Evolutionary conservation across 2,113 vertebrate genomes (phyloP).

Genomic region (Anhinga anhinga): DNA sequence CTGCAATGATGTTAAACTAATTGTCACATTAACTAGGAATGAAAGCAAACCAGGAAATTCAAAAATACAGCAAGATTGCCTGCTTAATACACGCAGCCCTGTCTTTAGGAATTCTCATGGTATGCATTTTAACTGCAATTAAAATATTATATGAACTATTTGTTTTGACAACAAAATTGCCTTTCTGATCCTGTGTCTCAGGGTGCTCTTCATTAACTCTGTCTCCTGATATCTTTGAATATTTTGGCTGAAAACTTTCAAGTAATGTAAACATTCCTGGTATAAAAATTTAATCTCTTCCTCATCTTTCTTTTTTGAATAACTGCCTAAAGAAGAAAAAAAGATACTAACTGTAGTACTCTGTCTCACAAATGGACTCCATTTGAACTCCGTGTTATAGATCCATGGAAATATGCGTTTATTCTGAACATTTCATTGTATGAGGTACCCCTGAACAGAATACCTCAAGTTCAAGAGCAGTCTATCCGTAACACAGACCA

Average conservation of each 20-base stretch:
- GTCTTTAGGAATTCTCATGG: neutral
- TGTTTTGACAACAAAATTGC: neutral
- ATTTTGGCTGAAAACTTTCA: neutral
- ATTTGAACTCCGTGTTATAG: neutral
- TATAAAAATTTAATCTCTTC: neutral
- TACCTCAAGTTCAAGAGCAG: neutral
- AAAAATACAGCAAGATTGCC: neutral
- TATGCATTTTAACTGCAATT: neutral
- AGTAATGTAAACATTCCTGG: neutral
- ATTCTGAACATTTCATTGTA: neutral
- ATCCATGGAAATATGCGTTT: neutral
- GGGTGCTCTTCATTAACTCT: neutral
- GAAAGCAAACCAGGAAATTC: neutral
- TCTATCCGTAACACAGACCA: neutral
- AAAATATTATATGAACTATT: neutral
- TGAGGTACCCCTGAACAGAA: neutral
- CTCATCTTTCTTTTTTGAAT: neutral
- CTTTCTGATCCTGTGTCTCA: neutral
- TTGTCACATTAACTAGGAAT: neutral
- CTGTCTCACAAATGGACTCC: neutral
- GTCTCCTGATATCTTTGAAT: neutral
- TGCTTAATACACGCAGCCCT: neutral
- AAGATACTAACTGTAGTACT: neutral
- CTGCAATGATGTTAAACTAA: neutral
- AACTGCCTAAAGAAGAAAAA: neutral